Base-by-base conservation (phyloP, 2,113 vertebrate genomes). In the Serinus canaria region DNA sequence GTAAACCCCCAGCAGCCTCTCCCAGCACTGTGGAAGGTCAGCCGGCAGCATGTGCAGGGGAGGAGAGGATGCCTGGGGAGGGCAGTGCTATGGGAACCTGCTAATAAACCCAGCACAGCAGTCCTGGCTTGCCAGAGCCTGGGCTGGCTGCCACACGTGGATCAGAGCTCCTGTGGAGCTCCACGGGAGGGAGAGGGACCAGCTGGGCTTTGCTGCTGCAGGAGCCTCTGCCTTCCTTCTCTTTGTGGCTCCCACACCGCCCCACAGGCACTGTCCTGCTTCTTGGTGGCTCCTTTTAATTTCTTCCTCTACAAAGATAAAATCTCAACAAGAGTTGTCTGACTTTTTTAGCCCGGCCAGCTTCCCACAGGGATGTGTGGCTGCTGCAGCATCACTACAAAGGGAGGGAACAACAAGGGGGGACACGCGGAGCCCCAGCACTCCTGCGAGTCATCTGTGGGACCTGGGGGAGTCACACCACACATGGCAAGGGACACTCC, bases 41-140 rank as follows among this genome's bases (percentile, higher is more conserved):
- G 73, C 41, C 0, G 7, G 56, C 49, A 66, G 41, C 69, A 11
- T 47, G 41, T 1, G 31, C 69, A 60, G 62, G 46, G 64, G n/a
- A 76, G 53, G 44, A 53, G 50, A 81, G 64, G 84, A 63, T 89
- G 72, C 67, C 83, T 23, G 11, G 66, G 63, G 70, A 92, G 59
- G 55, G 70, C 85, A 94, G 70, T 8, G 49, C 89, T 79, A 70
- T 87, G 79, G 94, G 91, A 96, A 94, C 64, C 55, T 43, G 37
- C 13, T 30, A 78, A 74, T 83, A 90, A 91, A 56, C 60, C 50
- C 91, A 60, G 72, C 11, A 2, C 33, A 79, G 63, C 44, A 53
- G 41, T 33, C 16, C 6, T 5, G 23, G 46, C 64, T 88, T 59
- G 84, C 74, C 69, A 60, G 56, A 84, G n/a, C 66, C 44, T 31